Percentiles rank a stretch among this genome's conserved stretches.
Evolutionary conservation across 37 sponge, comb jelly and placozoan genomes (phyloP).

Genomic region (Halichondria panicea): DNA sequence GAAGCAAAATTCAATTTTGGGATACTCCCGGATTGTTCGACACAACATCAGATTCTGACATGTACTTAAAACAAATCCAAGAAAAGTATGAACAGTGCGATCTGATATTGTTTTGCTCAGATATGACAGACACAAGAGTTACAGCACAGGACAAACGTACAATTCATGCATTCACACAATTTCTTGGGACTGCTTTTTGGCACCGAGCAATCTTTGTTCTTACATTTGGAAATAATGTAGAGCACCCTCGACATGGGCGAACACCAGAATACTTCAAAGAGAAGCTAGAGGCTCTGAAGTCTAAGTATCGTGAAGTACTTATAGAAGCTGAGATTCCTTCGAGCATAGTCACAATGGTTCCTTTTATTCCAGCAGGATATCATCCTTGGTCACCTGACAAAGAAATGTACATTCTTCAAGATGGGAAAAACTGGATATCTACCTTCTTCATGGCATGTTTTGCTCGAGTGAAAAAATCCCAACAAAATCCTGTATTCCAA

Average conservation of each 20-base stretch:
- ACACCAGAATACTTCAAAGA: neutral
- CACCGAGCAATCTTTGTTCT: conserved; percentile 3
- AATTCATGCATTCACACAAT: conserved; percentile 8
- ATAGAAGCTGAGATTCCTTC: neutral
- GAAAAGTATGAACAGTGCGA: too few species aligned
- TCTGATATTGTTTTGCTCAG: neutral
- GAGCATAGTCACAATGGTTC: neutral
- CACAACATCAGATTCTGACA: neutral
- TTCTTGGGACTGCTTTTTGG: neutral
- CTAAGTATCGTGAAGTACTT: neutral
- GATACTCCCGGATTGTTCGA: conserved; percentile 7
- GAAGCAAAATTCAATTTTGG: conserved; percentile 3
- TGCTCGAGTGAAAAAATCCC: too few species aligned
- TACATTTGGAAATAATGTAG: conserved; percentile 1
- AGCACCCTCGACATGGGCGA: neutral
- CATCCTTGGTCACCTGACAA: conserved; percentile 7
- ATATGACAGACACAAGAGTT: neutral
- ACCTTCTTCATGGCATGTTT: too few species aligned
- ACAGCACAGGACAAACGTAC: conserved; percentile 2
- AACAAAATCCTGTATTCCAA: too few species aligned
- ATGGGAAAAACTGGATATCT: conserved; percentile 8
- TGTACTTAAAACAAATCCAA: neutral
- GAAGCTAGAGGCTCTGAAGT: neutral
- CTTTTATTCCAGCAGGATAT: conserved; percentile 12
- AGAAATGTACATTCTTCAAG: conserved; percentile 9